Evolutionary conservation across 2,797 vertebrate species (phyloP).

Genomic region (Rhabdophis nuchalis): DNA sequence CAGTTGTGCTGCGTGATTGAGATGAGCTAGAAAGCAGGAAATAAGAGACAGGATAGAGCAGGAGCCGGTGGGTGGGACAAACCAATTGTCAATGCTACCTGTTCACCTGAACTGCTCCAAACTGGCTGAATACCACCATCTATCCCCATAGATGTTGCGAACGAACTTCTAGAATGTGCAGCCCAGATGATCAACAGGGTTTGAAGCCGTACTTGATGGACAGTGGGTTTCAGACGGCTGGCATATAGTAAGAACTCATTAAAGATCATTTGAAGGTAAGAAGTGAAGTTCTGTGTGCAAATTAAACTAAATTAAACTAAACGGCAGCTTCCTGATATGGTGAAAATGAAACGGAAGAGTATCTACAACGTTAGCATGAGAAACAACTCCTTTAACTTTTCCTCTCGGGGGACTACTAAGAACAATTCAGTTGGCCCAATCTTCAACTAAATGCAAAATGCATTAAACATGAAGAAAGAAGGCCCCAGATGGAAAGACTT

Average conservation of each 20-base stretch:
- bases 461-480: conserved; percentile 32
- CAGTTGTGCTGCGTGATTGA: no score
- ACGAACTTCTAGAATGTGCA: neutral
- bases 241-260: neutral
- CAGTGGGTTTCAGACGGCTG: neutral
- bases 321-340: neutral
- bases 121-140: no score
- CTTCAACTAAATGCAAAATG: conserved; percentile 8
- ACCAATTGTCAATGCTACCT: no score
- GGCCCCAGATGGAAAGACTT: neutral
- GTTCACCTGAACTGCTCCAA: no score
- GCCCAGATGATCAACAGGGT: neutral
- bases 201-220: neutral
- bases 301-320: neutral
- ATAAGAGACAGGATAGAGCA: no score
- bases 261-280: neutral
- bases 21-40: no score
- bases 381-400: neutral
- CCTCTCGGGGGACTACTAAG: conserved; percentile 23
- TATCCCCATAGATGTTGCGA: neutral
- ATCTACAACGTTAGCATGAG: neutral
- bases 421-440: neutral
- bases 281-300: neutral
- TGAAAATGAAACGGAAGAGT: neutral
- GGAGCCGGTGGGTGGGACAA: no score